Percentiles rank a stretch among this genome's conserved stretches.
phyloP scores from a whole-genome alignment of 2,797 vertebrate species.

The Chaenodraco wilsoni region DNA sequence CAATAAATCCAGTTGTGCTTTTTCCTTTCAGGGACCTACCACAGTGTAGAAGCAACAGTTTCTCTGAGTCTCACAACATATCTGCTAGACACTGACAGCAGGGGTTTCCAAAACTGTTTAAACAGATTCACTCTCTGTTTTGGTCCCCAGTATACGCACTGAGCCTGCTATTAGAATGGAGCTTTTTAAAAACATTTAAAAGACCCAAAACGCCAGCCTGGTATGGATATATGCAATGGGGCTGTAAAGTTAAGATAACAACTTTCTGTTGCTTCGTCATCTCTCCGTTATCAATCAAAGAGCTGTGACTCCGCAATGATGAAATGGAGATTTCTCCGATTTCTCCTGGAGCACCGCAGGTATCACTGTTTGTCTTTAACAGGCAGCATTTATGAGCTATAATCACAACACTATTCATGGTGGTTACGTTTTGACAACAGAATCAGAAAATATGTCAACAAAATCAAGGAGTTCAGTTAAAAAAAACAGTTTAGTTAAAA shows the following conservation, averaged over 20 bases:
- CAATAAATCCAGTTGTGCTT: background rate
- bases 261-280: no score
- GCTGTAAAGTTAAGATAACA: no score
- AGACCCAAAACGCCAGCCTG: no score
- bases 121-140: background rate
- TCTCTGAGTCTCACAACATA: background rate
- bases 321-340: no score
- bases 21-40: background rate
- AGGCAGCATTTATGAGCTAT: background rate
- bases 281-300: no score
- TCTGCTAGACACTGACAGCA: background rate
- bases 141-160: no score
- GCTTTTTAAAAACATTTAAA: no score
- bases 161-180: no score
- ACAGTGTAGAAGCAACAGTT: background rate
- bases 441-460: background rate
- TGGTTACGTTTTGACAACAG: background rate
- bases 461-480: background rate
- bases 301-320: no score
- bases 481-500: background rate
- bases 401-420: no score
- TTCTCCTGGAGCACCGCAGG: no score
- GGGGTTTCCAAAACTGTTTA: constrained; percentile 4
- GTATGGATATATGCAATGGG: no score
- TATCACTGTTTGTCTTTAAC: background rate